Conservation (phyloP, 2,888 invertebrate species). For the Aphodius granarius region DNA sequence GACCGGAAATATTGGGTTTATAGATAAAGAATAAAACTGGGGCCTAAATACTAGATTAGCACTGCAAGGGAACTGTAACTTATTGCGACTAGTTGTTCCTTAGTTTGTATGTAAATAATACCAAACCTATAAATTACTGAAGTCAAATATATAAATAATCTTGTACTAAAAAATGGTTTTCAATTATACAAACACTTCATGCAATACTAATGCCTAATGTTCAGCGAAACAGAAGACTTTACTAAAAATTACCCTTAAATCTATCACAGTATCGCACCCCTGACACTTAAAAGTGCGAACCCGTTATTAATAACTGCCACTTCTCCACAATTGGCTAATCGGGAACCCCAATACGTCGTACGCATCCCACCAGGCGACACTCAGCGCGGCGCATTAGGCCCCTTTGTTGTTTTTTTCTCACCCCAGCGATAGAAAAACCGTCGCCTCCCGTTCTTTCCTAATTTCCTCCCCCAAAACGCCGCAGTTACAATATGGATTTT, state of each 20-base stretch:
- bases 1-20: background rate
- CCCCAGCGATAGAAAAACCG: background rate
- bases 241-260: too few species aligned
- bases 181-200: too few species aligned
- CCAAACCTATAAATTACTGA: too few species aligned
- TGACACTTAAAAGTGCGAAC: background rate
- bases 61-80: too few species aligned
- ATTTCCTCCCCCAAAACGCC: background rate
- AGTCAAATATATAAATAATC: too few species aligned
- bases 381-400: background rate
- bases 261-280: background rate
- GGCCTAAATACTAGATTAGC: too few species aligned
- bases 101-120: too few species aligned
- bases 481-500: constrained; percentile 19
- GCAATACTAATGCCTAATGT: too few species aligned
- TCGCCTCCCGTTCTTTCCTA: background rate
- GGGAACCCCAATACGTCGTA: background rate
- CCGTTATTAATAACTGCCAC: background rate
- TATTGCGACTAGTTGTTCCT: too few species aligned
- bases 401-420: background rate
- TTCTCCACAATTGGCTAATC: background rate
- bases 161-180: too few species aligned
- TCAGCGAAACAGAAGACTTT: too few species aligned
- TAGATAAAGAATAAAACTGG: background rate
- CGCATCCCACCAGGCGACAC: background rate